A percentile compares a stretch with the other conserved stretches of the same genome.
Conservation (phyloP, 1,140 invertebrate species). For the Drosophila lowei region DNA sequence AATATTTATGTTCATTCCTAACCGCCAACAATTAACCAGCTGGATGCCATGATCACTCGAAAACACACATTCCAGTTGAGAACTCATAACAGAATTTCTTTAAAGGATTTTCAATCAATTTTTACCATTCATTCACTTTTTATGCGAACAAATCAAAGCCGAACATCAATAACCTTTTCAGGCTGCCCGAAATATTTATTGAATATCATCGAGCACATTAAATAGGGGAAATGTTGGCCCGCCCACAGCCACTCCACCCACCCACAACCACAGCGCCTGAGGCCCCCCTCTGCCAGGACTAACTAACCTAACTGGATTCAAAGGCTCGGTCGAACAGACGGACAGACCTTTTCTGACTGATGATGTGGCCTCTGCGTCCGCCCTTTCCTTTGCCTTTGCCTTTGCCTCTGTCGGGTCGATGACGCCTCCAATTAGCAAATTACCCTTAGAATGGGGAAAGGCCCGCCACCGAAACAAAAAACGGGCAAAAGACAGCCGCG, state of each 20-base stretch:
- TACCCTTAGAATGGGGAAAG: constrained; percentile 63
- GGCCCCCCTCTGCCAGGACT: constrained; percentile 31
- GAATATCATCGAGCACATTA: constrained; percentile 73
- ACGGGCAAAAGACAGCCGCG: constrained; percentile 46
- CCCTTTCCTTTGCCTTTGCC: constrained; percentile 10
- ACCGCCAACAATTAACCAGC: constrained; percentile 16
- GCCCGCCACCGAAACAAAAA: constrained; percentile 36
- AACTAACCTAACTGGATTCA: constrained; percentile 65
- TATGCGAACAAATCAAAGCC: constrained; percentile 32
- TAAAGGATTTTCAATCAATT: constrained; percentile 6
- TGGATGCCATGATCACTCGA: background rate
- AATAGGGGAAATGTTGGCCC: constrained; percentile 24
- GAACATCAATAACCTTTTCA: constrained; percentile 24
- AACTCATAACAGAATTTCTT: background rate
- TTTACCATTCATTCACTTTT: background rate
- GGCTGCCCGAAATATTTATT: constrained; percentile 55
- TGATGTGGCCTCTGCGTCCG: constrained; percentile 45
- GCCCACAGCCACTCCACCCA: constrained; percentile 5
- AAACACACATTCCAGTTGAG: background rate
- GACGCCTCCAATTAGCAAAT: constrained; percentile 82
- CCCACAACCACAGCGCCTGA: constrained; percentile 1
- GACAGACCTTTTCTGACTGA: constrained; percentile 50
- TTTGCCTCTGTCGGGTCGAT: constrained; percentile 59
- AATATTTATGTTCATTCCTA: constrained; percentile 41
- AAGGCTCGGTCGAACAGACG: constrained; percentile 10